Conservation (phyloP, 2,797 vertebrate genomes). For the Diceros bicornis region DNA sequence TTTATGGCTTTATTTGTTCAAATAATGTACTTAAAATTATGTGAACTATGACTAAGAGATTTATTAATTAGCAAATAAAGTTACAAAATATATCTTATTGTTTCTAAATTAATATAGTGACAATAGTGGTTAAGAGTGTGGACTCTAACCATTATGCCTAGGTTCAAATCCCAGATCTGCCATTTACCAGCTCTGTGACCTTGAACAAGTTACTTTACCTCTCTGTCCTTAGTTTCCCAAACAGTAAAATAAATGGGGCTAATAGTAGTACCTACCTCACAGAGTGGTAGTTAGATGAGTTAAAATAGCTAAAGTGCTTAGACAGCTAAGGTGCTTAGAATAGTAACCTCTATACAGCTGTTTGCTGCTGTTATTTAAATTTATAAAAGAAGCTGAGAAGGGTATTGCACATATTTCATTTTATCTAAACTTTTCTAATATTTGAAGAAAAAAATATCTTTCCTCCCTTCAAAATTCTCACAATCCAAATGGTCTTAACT, state of each 20-base stretch:
- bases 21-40: constrained; percentile 56
- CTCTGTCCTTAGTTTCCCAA: constrained; percentile 40
- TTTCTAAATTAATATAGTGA: constrained; percentile 54
- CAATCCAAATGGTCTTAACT: background rate
- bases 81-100: background rate
- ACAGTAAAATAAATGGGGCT: constrained; percentile 33
- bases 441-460: background rate
- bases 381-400: background rate
- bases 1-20: constrained; percentile 55
- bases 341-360: background rate
- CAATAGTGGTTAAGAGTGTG: background rate
- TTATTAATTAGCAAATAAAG: constrained; percentile 19
- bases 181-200: constrained; percentile 31
- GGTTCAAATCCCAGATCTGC: constrained; percentile 33
- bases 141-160: background rate
- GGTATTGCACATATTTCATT: background rate
- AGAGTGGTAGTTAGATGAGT: background rate
- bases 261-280: background rate
- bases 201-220: constrained; percentile 10
- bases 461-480: constrained; percentile 20
- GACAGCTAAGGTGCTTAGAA: background rate
- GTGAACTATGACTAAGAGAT: constrained; percentile 3
- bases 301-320: background rate
- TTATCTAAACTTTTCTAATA: constrained; percentile 49
- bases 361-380: constrained; percentile 45